Conservation (phyloP, 2,888 invertebrate genomes). For the Platerodrilus igneus region DNA sequence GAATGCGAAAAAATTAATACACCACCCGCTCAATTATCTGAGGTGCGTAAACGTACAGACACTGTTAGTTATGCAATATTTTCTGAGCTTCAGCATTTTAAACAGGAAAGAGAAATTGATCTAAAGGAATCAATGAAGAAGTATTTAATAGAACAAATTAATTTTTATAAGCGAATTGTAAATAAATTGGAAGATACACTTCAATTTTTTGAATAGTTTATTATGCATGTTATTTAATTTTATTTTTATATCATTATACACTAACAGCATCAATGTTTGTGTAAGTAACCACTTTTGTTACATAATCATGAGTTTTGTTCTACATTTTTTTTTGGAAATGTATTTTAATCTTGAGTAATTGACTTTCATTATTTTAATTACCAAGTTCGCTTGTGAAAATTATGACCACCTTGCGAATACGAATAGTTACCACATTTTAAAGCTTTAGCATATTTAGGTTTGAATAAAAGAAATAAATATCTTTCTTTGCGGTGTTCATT, state of each 20-base stretch:
- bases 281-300: not conserved
- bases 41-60: constrained; percentile 80
- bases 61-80: constrained; percentile 88
- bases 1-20: constrained; percentile 85
- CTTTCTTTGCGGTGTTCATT: no score
- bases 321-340: not conserved
- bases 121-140: constrained; percentile 79
- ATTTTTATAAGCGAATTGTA: constrained; percentile 84
- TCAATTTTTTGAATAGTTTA: constrained; percentile 17
- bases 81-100: constrained; percentile 93
- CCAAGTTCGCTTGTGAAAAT: no score
- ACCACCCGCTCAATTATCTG: constrained; percentile 73
- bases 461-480: no score
- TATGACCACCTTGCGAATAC: no score
- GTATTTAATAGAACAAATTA: constrained; percentile 83
- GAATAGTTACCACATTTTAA: no score
- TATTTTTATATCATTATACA: not conserved
- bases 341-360: no score
- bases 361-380: no score
- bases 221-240: not conserved
- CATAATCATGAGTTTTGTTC: no score
- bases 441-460: no score
- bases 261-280: not conserved
- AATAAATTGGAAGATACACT: constrained; percentile 65
- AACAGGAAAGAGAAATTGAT: constrained; percentile 79